Evolutionary conservation across 2,797 vertebrate species (phyloP).

Genomic region (Poecilia wingei): DNA sequence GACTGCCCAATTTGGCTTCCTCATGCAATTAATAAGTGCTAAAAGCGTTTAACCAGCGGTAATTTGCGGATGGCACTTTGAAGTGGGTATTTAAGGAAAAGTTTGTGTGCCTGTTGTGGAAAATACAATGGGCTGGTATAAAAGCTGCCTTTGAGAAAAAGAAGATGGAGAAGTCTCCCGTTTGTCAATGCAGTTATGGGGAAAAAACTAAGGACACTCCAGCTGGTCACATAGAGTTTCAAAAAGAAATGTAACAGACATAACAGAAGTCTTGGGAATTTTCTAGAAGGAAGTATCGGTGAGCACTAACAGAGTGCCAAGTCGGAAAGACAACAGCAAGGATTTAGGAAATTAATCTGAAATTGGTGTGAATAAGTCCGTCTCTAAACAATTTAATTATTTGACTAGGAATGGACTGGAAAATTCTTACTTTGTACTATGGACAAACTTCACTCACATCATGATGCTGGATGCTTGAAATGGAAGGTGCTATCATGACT

Average conservation of each 20-base stretch:
- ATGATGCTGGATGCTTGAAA: background rate
- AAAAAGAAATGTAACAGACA: background rate
- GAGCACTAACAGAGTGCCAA: background rate
- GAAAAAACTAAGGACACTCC: background rate
- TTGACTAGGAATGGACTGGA: background rate
- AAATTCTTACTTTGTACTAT: background rate
- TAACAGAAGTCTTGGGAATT: background rate
- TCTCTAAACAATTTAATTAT: background rate
- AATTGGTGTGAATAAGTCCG: background rate
- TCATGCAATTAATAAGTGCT: slow-evolving; percentile 86
- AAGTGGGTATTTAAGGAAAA: slow-evolving; percentile 71
- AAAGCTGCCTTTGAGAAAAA: background rate
- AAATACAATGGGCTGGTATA: slow-evolving; percentile 52
- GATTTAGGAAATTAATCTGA: background rate
- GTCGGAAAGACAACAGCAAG: background rate
- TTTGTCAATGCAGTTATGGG: background rate
- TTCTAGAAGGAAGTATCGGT: background rate
- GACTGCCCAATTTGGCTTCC: slow-evolving; percentile 83
- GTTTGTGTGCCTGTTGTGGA: slow-evolving; percentile 43
- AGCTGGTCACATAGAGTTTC: background rate
- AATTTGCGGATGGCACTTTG: slow-evolving; percentile 80
- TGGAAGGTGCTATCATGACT: background rate
- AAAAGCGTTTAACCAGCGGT: slow-evolving; percentile 81
- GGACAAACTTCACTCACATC: background rate
- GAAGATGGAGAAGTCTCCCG: too few relatives aligned